phyloP scores from a whole-genome alignment of 2,113 vertebrate genomes.

The Silurus glanis region DNA sequence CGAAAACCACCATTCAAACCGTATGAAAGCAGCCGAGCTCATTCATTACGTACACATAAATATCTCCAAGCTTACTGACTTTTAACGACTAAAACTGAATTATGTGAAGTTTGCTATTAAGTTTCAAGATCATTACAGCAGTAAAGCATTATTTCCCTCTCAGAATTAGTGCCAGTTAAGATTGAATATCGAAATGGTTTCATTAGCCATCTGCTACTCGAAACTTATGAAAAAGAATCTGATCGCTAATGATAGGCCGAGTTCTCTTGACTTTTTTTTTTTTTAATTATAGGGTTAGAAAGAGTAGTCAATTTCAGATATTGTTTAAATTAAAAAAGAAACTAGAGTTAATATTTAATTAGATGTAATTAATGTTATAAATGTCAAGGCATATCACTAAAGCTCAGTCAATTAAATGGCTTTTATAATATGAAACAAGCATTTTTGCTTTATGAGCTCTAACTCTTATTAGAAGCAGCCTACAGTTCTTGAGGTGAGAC shows the following conservation, averaged over 20 bases:
- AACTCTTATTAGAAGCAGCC: background rate
- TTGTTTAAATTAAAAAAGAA: background rate
- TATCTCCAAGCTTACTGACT: constrained; percentile 67
- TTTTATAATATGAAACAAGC: background rate
- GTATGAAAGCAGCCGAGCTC: constrained; percentile 71
- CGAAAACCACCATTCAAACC: constrained; percentile 63
- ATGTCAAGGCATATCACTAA: background rate
- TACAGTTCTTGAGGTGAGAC: background rate
- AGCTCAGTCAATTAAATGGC: background rate
- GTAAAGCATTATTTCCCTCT: constrained; percentile 43
- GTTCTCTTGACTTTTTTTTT: background rate
- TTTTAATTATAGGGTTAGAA: background rate
- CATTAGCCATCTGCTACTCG: constrained; percentile 36
- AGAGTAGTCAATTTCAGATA: background rate
- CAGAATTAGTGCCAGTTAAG: constrained; percentile 36
- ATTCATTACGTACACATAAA: constrained; percentile 77
- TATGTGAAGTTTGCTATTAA: constrained; percentile 64
- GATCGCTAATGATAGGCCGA: background rate
- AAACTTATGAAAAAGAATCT: constrained; percentile 9
- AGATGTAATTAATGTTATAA: constrained; percentile 6
- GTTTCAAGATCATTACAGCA: constrained; percentile 60
- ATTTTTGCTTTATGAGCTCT: background rate
- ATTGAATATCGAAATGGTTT: constrained; percentile 27
- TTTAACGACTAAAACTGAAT: constrained; percentile 60
- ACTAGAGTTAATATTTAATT: background rate